A percentile compares a stretch with the other conserved stretches of the same genome.
These are phyloP conservation scores for Blennius ocellaris DNA, from an alignment of 2,113 vertebrate genomes.

Conservation along the genomic window DNA sequence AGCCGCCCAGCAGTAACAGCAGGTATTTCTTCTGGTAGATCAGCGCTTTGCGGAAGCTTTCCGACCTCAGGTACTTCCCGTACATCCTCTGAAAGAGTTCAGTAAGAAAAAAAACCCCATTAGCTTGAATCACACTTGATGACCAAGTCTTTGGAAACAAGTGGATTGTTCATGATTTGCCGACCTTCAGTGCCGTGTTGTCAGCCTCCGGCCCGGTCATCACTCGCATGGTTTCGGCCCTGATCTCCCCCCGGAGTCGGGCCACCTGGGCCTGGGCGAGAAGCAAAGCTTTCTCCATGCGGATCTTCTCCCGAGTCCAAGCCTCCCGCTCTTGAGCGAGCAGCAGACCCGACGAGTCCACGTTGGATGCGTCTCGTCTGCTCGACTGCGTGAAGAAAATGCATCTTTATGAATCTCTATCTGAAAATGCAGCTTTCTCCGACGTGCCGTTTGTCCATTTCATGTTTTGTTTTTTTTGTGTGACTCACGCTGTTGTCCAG, in stretches of 20 bases:
- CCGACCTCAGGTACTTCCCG: slow-evolving; percentile 92
- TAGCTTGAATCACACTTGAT: background rate
- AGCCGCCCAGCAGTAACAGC: slow-evolving; percentile 93
- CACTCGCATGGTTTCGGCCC: slow-evolving; percentile 86
- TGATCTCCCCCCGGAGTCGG: slow-evolving; percentile 88
- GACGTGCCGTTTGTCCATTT: too few species aligned
- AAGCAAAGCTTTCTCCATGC: slow-evolving; percentile 88
- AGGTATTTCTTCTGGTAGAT: slow-evolving; percentile 99
- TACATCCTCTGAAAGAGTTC: slow-evolving; percentile 88
- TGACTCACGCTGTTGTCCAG: slow-evolving; percentile 68
- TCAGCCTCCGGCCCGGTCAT: slow-evolving; percentile 86
- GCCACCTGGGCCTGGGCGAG: slow-evolving; percentile 87
- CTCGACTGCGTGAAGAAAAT: slow-evolving; percentile 74
- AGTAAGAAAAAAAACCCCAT: background rate
- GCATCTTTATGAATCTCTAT: background rate
- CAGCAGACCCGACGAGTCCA: slow-evolving; percentile 75
- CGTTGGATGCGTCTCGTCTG: slow-evolving; percentile 57
- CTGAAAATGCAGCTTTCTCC: too few species aligned
- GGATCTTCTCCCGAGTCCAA: slow-evolving; percentile 88
- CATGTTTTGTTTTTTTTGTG: background rate
- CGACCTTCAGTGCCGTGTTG: slow-evolving; percentile 88
- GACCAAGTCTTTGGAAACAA: background rate
- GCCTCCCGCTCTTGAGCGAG: slow-evolving; percentile 88
- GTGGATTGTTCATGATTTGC: slow-evolving; percentile 3
- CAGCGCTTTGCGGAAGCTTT: slow-evolving; percentile 97